Percentiles rank a stretch among this genome's conserved stretches.
phyloP scores from a whole-genome alignment of 2,113 vertebrate species.

The Beaufortia kweichowensis region DNA sequence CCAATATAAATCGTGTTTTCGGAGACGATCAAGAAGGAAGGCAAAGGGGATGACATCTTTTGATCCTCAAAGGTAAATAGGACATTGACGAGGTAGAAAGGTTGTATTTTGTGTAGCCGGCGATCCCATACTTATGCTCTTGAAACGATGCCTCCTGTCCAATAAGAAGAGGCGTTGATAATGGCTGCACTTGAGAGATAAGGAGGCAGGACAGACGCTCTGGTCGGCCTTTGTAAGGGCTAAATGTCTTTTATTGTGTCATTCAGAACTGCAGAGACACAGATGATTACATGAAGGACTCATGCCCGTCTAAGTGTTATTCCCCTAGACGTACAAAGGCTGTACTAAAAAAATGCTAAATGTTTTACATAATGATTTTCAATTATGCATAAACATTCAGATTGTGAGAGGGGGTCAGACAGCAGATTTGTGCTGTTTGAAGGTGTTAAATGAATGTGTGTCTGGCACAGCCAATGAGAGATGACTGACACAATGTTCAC shows the following conservation, averaged over 20 bases:
- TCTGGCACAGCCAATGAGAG: not conserved
- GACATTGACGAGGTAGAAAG: constrained; percentile 79
- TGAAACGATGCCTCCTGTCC: constrained; percentile 82
- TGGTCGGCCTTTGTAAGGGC: constrained; percentile 9
- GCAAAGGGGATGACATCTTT: constrained; percentile 66
- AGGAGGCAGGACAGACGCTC: constrained; percentile 29
- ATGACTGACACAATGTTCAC: not conserved
- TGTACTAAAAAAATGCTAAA: constrained; percentile 11
- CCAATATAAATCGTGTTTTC: not conserved
- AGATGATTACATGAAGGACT: constrained; percentile 29
- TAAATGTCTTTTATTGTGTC: constrained; percentile 24
- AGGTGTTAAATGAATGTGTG: constrained; percentile 21
- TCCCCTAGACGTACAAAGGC: not conserved
- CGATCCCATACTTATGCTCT: constrained; percentile 83
- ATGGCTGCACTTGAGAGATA: constrained; percentile 26
- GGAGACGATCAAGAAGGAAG: not conserved
- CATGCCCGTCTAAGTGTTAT: constrained; percentile 20
- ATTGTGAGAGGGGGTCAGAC: constrained; percentile 8
- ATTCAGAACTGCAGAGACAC: constrained; percentile 15
- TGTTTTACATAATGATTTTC: constrained; percentile 21
- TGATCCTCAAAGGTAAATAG: constrained; percentile 79
- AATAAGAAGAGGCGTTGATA: constrained; percentile 44
- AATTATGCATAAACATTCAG: constrained; percentile 38
- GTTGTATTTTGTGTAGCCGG: constrained; percentile 83
- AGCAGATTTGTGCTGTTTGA: constrained; percentile 25